These are phyloP conservation scores for Dunckerocampus dactyliophorus DNA, from an alignment of 2,113 vertebrate genomes.

Conservation along the genomic window DNA sequence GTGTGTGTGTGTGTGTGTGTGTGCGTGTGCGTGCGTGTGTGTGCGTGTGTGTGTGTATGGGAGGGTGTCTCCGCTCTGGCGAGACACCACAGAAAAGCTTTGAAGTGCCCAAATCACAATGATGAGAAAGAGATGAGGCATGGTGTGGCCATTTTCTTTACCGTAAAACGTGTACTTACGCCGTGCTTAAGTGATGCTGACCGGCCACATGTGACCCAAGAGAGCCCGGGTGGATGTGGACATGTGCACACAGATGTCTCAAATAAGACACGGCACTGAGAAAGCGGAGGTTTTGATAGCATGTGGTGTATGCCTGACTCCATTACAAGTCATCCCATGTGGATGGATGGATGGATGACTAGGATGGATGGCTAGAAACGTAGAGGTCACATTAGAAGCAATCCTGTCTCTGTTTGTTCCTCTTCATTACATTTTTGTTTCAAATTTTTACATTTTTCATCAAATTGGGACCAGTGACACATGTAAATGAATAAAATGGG, in stretches of 20 bases:
- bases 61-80: slow-evolving; percentile 5
- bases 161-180: background rate
- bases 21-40: background rate
- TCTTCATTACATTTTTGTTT: no score
- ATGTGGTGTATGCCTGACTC: slow-evolving; percentile 1
- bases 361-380: background rate
- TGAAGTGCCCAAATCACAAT: slow-evolving; percentile 40
- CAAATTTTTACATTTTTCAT: no score
- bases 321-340: slow-evolving; percentile 18
- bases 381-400: background rate
- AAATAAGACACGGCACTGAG: background rate
- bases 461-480: no score
- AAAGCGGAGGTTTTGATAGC: slow-evolving; percentile 20
- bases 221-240: background rate
- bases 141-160: slow-evolving; percentile 27
- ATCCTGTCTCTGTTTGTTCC: background rate
- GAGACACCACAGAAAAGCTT: slow-evolving; percentile 34
- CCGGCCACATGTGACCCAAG: slow-evolving; percentile 5
- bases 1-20: slow-evolving; percentile 6
- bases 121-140: slow-evolving; percentile 39
- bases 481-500: no score
- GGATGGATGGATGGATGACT: background rate
- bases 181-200: slow-evolving; percentile 3
- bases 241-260: background rate
- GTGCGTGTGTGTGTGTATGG: slow-evolving; percentile 6